Conservation (phyloP, 2,797 vertebrate genomes). For the Tapirus indicus region DNA sequence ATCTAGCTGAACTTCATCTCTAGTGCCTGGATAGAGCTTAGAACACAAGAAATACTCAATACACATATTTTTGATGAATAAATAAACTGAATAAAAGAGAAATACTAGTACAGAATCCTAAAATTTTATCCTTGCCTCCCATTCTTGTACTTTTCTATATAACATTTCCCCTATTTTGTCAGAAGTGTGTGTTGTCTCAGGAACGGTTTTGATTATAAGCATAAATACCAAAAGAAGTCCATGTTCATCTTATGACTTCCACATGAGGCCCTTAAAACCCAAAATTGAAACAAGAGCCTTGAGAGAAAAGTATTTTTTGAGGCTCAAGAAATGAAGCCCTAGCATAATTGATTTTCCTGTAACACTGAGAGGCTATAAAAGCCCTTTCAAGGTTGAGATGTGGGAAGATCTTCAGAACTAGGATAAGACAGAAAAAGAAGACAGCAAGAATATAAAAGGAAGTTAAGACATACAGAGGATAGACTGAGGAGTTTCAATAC, state of each 20-base stretch:
- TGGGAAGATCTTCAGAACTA: conserved; percentile 43
- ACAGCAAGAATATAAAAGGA: background rate
- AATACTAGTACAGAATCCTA: background rate
- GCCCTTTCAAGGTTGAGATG: background rate
- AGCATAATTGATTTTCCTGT: conserved; percentile 48
- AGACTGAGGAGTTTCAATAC: background rate
- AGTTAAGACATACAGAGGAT: background rate
- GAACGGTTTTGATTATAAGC: conserved; percentile 24
- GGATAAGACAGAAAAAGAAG: background rate
- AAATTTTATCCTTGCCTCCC: background rate
- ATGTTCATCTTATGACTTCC: background rate
- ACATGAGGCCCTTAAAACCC: conserved; percentile 15
- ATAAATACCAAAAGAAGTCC: background rate
- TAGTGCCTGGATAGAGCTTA: background rate
- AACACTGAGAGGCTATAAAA: conserved; percentile 18
- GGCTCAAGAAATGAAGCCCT: conserved; percentile 34
- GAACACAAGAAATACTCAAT: background rate
- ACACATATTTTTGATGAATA: background rate
- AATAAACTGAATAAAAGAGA: background rate
- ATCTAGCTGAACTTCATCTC: background rate
- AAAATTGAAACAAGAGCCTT: conserved; percentile 28
- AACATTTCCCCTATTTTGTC: background rate
- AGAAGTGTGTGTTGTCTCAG: conserved; percentile 1
- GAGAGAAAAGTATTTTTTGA: conserved; percentile 44
- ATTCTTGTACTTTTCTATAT: background rate